Conservation (phyloP, 2,113 vertebrate species). For the Clupea harengus region DNA sequence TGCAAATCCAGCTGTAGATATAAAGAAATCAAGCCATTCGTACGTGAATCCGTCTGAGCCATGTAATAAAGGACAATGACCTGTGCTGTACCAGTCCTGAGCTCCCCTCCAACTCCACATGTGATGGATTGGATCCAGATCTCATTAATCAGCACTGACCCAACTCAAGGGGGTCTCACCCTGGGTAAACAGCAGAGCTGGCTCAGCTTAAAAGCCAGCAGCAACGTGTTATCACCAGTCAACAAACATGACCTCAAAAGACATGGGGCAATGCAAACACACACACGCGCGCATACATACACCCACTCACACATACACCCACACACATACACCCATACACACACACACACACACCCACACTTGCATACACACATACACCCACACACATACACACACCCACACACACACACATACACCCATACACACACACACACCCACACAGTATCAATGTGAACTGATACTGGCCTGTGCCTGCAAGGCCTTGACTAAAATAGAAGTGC, state of each 20-base stretch:
- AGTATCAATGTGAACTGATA: constrained; percentile 42
- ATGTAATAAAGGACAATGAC: background rate
- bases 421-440: background rate
- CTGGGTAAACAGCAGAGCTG: background rate
- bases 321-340: background rate
- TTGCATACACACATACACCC: no score
- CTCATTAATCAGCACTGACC: background rate
- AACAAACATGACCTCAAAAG: background rate
- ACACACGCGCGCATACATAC: background rate
- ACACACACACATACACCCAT: background rate
- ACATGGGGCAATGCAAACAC: background rate
- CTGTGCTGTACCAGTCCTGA: background rate
- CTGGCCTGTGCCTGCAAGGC: constrained; percentile 41
- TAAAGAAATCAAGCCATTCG: background rate
- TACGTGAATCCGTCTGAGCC: background rate
- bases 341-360: background rate
- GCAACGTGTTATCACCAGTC: background rate
- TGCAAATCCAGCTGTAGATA: no score
- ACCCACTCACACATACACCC: background rate
- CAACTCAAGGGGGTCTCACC: background rate
- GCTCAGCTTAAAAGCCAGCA: background rate
- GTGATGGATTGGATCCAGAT: background rate
- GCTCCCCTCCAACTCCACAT: background rate
- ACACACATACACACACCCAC: background rate
- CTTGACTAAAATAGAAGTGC: constrained; percentile 54